Percentiles rank a stretch among this genome's conserved stretches.
Conservation (phyloP, 2,888 invertebrate species). For the Tetropium fuscum region DNA sequence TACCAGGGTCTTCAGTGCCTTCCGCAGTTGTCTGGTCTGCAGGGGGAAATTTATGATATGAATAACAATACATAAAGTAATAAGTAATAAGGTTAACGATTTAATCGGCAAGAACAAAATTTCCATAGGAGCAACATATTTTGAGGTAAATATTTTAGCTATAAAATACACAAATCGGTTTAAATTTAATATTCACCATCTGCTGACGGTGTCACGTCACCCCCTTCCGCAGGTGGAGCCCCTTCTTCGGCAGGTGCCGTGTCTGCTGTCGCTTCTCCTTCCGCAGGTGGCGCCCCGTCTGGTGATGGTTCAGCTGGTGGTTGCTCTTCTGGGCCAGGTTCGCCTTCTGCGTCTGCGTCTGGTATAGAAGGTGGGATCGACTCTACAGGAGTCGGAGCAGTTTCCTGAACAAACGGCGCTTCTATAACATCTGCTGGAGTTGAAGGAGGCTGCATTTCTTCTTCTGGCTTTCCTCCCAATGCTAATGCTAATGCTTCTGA, state of each 20-base stretch:
- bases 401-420: not conserved
- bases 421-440: not conserved
- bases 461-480: not conserved
- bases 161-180: not conserved
- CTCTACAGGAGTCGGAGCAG: not conserved
- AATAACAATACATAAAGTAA: no score
- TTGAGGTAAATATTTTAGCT: no score
- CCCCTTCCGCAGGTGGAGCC: conserved; percentile 20
- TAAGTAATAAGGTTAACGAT: no score
- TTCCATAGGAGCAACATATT: no score
- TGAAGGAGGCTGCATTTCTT: not conserved
- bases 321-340: not conserved
- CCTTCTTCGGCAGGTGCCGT: conserved; percentile 19
- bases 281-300: conserved; percentile 17
- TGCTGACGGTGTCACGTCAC: conserved; percentile 20
- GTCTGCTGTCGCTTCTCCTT: conserved; percentile 19
- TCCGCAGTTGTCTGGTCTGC: conserved; percentile 19
- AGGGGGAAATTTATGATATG: no score
- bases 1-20: conserved; percentile 16
- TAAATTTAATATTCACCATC: conserved; percentile 5
- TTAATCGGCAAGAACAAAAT: no score
- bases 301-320: conserved; percentile 6
- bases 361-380: not conserved
- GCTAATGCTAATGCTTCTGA: no score
- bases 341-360: not conserved